These are phyloP conservation scores for Grus americana DNA, from an alignment of 2,113 vertebrate genomes.

Conservation along the genomic window DNA sequence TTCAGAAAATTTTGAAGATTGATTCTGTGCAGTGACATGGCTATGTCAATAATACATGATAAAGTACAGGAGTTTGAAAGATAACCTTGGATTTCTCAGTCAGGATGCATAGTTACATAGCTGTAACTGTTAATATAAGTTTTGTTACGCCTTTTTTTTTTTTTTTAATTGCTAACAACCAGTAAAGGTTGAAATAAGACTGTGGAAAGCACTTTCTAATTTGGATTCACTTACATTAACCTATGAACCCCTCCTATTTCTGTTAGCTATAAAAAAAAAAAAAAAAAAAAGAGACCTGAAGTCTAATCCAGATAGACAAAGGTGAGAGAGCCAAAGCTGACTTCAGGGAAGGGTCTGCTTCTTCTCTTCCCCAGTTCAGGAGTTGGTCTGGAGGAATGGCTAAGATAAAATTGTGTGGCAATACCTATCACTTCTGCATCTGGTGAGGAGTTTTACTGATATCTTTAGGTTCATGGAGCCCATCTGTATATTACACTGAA, in stretches of 20 bases:
- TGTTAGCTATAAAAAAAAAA: neutral
- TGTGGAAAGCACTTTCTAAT: slow-evolving; percentile 20
- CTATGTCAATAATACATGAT: neutral
- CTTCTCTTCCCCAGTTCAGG: neutral
- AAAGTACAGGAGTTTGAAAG: neutral
- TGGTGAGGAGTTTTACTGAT: neutral
- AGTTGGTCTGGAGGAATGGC: neutral
- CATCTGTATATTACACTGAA: neutral
- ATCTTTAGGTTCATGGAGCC: neutral
- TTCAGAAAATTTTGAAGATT: neutral
- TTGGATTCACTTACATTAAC: neutral
- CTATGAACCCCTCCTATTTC: neutral
- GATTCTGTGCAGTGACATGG: neutral
- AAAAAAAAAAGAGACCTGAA: neutral
- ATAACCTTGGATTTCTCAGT: neutral
- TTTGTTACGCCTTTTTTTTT: neutral
- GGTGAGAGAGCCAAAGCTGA: neutral
- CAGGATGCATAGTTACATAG: neutral
- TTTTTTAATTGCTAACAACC: neutral
- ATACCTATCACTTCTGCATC: neutral
- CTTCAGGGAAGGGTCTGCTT: neutral
- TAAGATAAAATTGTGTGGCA: neutral
- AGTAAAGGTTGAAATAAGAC: slow-evolving; percentile 11
- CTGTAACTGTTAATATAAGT: neutral
- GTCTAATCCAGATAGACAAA: neutral